Percentiles rank a stretch among this genome's conserved stretches.
phyloP scores from a whole-genome alignment of 1,140 invertebrate species.

The Papilio polytes region DNA sequence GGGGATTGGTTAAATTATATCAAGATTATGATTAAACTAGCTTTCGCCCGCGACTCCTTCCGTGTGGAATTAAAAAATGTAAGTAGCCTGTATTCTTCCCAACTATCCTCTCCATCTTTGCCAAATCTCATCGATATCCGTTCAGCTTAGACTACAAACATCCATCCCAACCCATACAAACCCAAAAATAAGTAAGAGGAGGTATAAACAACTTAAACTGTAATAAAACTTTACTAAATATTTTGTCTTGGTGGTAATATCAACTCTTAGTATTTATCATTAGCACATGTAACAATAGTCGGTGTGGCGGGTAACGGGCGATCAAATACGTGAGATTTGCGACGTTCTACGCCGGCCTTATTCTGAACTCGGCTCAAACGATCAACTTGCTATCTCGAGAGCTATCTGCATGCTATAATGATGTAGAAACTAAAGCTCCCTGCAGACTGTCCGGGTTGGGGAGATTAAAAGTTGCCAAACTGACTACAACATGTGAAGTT shows the following conservation, averaged over 20 bases:
- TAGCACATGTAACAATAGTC: conserved; percentile 59
- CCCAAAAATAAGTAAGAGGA: too few species aligned
- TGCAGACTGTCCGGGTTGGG: conserved; percentile 33
- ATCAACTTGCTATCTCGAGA: conserved; percentile 39
- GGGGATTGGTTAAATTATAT: too few species aligned
- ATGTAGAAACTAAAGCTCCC: conserved; percentile 35
- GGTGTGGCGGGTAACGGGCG: conserved; percentile 56
- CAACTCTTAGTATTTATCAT: conserved; percentile 54
- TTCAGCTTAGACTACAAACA: background rate
- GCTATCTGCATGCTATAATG: conserved; percentile 33
- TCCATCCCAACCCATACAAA: too few species aligned
- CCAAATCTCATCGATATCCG: too few species aligned
- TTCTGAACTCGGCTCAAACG: conserved; percentile 44
- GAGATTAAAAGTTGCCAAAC: conserved; percentile 46
- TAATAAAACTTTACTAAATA: too few species aligned
- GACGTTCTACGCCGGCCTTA: conserved; percentile 51
- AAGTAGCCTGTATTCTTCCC: too few species aligned
- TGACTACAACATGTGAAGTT: conserved; percentile 40
- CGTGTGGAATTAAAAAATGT: too few species aligned
- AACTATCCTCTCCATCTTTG: too few species aligned
- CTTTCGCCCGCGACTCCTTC: too few species aligned
- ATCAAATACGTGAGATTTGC: conserved; percentile 77
- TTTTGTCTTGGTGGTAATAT: conserved; percentile 29
- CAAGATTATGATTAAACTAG: too few species aligned
- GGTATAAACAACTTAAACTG: too few species aligned